Evolutionary conservation across 1,140 invertebrate species (phyloP).

Genomic region (Drosophila melanica): DNA sequence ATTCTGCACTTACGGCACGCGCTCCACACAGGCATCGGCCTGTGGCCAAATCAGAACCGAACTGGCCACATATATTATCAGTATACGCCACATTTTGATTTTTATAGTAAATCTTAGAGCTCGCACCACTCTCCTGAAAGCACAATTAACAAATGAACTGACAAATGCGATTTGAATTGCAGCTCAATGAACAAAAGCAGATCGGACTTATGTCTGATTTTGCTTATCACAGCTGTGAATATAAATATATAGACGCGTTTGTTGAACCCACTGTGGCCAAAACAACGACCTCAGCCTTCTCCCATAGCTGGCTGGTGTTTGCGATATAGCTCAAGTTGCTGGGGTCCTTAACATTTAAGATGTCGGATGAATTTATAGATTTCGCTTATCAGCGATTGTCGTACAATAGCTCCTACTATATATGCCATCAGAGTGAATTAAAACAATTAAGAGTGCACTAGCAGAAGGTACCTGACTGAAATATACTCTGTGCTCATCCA

Average conservation of each 20-base stretch:
- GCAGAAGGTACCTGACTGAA: background rate
- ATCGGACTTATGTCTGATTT: constrained; percentile 37
- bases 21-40: constrained; percentile 59
- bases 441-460: too few relatives aligned
- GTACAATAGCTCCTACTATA: background rate
- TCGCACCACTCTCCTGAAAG: constrained; percentile 45
- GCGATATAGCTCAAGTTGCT: constrained; percentile 40
- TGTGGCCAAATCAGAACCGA: constrained; percentile 20
- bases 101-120: background rate
- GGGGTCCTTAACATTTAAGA: constrained; percentile 71
- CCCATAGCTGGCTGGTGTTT: constrained; percentile 35
- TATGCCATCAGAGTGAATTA: too few relatives aligned
- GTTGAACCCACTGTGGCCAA: constrained; percentile 53
- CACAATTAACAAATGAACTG: constrained; percentile 60
- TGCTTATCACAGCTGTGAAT: constrained; percentile 41
- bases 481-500: too few relatives aligned
- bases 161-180: constrained; percentile 39
- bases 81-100: constrained; percentile 44
- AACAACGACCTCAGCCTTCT: constrained; percentile 24
- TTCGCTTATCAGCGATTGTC: constrained; percentile 41
- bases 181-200: constrained; percentile 6
- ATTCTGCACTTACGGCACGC: constrained; percentile 59
- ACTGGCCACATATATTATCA: constrained; percentile 31
- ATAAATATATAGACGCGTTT: constrained; percentile 48
- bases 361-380: constrained; percentile 23